phyloP scores from a whole-genome alignment of 2,797 vertebrate species.

The Percopsis omiscomaycus region DNA sequence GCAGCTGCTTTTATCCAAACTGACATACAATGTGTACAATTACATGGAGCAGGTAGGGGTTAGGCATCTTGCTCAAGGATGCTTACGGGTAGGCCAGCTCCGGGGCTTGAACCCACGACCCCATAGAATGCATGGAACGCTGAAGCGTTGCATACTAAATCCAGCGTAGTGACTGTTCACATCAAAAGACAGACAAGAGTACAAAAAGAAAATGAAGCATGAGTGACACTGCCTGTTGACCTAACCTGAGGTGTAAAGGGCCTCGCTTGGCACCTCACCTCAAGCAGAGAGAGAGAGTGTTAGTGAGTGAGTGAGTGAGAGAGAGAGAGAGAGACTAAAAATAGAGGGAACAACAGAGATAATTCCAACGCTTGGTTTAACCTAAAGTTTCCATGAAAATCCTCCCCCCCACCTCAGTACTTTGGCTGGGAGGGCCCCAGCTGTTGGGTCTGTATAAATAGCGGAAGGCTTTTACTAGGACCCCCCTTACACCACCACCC shows the following conservation, averaged over 20 bases:
- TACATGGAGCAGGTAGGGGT: no score
- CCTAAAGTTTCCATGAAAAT: conserved; percentile 77
- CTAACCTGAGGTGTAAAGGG: conserved; percentile 46
- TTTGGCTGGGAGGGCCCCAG: conserved; percentile 82
- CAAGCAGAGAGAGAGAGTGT: conserved; percentile 16
- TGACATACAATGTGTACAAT: no score
- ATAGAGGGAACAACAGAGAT: conserved; percentile 31
- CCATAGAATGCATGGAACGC: no score
- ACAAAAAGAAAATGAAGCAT: background rate
- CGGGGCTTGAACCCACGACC: no score
- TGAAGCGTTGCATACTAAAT: no score
- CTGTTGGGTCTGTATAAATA: conserved; percentile 85
- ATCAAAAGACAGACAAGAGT: background rate
- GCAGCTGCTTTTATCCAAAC: no score
- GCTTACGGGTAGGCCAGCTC: no score
- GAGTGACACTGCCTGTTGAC: conserved; percentile 17
- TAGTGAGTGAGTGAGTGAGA: conserved; percentile 30
- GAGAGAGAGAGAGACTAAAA: conserved; percentile 29
- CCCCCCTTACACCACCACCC: conserved; percentile 50
- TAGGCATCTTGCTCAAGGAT: no score
- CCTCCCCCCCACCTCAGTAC: conserved; percentile 53
- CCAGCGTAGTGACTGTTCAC: conserved; percentile 2
- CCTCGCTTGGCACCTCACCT: conserved; percentile 30
- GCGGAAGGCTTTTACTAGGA: conserved; percentile 70
- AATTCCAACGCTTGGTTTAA: conserved; percentile 77